Conservation (phyloP, 2,888 invertebrate genomes). For the Gastracanthus pulcherrimus region DNA sequence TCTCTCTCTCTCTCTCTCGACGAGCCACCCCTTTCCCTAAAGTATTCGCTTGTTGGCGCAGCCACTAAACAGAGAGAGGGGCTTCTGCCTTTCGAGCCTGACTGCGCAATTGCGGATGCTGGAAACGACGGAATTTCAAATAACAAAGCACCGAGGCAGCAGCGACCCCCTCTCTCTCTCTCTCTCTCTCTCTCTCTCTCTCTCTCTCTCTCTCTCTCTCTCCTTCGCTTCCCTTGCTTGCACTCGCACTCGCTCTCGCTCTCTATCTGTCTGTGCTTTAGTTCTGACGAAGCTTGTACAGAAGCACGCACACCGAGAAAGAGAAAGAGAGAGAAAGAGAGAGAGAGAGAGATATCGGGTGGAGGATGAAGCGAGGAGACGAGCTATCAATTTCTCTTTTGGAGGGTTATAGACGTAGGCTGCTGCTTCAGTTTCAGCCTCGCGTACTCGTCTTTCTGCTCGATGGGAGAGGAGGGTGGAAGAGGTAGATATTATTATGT, state of each 20-base stretch:
- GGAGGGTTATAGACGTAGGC: constrained; percentile 10
- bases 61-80: constrained; percentile 53
- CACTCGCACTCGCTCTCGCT: too few relatives aligned
- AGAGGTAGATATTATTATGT: neutral
- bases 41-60: constrained; percentile 60
- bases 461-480: neutral
- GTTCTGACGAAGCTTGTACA: neutral
- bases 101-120: constrained; percentile 50
- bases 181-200: too few relatives aligned
- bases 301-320: neutral
- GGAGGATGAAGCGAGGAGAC: neutral
- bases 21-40: constrained; percentile 45
- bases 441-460: neutral
- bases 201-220: neutral
- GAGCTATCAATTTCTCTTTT: constrained; percentile 53
- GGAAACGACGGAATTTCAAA: constrained; percentile 56
- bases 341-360: neutral
- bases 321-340: too few relatives aligned
- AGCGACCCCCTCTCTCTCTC: constrained; percentile 21
- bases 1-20: neutral
- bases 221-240: neutral
- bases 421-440: neutral
- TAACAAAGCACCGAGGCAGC: constrained; percentile 62
- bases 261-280: neutral
- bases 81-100: constrained; percentile 13